Conservation (phyloP, 2,797 vertebrate species). For the Eulemur mongoz region DNA sequence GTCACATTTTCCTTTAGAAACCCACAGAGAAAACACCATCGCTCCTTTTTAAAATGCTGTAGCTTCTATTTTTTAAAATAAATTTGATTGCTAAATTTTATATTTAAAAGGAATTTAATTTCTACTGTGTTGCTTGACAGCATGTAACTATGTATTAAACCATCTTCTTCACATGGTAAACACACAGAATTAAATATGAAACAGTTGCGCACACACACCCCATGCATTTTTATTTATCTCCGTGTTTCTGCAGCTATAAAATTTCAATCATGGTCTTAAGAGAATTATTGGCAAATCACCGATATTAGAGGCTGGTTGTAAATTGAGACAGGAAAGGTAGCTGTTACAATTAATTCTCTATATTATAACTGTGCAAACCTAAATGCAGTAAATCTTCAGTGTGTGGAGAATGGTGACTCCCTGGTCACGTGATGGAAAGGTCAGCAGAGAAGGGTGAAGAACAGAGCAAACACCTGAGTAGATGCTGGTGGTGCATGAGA, state of each 20-base stretch:
- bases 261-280: not conserved
- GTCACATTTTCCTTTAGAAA: not conserved
- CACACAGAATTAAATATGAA: not conserved
- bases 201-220: no score
- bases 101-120: not conserved
- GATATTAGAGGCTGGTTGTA: not conserved
- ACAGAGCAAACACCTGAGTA: not conserved
- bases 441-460: not conserved
- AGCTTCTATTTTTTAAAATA: not conserved
- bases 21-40: not conserved
- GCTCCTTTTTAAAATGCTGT: not conserved
- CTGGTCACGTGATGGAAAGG: not conserved
- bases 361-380: not conserved
- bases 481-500: no score
- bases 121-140: not conserved
- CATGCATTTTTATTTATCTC: not conserved
- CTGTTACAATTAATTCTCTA: not conserved
- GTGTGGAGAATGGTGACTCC: not conserved
- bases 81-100: no score
- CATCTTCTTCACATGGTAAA: not conserved
- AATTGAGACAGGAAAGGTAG: not conserved
- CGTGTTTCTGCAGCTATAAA: not conserved
- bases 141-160: not conserved
- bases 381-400: no score
- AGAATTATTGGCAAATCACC: not conserved